phyloP scores from a whole-genome alignment of 2,797 vertebrate genomes.

The Psittacula echo region DNA sequence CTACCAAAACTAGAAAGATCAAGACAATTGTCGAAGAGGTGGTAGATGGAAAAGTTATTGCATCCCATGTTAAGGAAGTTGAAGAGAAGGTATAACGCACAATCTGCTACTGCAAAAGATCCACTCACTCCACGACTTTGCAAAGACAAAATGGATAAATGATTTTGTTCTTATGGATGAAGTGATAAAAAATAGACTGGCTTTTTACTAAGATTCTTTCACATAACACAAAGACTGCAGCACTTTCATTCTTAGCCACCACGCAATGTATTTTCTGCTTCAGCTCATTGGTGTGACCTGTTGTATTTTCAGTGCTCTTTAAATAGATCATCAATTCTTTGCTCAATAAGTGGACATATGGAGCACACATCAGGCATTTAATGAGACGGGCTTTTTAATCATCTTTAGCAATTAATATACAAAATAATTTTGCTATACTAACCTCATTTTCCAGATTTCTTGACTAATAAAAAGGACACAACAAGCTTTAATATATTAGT shows the following conservation, averaged over 20 bases:
- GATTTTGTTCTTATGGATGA: neutral
- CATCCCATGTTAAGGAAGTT: constrained; percentile 76
- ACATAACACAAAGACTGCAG: neutral
- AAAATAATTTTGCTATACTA: neutral
- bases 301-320: neutral
- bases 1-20: constrained; percentile 80
- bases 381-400: neutral
- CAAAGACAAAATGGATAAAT: neutral
- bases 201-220: neutral
- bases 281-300: neutral
- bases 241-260: neutral
- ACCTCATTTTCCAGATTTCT: neutral
- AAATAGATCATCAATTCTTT: neutral
- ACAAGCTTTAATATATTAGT: neutral
- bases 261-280: neutral
- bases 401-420: neutral
- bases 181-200: neutral
- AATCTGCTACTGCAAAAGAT: neutral
- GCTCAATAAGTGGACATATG: neutral
- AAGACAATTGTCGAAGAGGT: constrained; percentile 88
- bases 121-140: neutral
- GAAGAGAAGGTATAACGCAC: constrained; percentile 75
- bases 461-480: constrained; percentile 30
- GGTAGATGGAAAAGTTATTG: constrained; percentile 86
- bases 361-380: neutral